Evolutionary conservation across 2,888 invertebrate genomes (phyloP).

Genomic region (Rambutsinella grinnellia): DNA sequence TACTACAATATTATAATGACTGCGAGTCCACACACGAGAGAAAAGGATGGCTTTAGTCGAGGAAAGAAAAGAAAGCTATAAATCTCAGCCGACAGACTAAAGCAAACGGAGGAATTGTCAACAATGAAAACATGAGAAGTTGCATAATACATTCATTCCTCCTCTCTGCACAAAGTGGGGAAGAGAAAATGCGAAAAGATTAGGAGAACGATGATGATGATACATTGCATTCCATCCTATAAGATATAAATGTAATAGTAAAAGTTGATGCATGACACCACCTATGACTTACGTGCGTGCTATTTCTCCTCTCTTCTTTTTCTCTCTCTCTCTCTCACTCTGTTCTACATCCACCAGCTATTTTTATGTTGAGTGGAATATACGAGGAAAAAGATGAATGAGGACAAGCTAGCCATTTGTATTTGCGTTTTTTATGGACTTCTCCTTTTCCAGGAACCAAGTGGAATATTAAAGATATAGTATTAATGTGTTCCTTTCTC

Average conservation of each 20-base stretch:
- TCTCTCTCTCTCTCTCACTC: constrained; percentile 11
- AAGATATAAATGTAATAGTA: no score
- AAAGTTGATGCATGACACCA: no score
- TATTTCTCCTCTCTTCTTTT: constrained; percentile 6
- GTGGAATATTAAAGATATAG: no score
- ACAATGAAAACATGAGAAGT: constrained; percentile 50
- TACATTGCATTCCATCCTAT: no score
- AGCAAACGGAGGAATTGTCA: constrained; percentile 29
- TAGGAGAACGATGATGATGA: no score
- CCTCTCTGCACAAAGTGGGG: no score
- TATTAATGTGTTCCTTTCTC: no score
- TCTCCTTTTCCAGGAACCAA: no score
- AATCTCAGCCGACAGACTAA: constrained; percentile 21
- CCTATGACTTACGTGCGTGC: no score
- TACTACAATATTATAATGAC: no score
- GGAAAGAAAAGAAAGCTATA: constrained; percentile 33
- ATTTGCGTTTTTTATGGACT: constrained; percentile 24
- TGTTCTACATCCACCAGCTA: constrained; percentile 14
- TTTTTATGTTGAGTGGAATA: constrained; percentile 16
- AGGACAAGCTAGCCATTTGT: constrained; percentile 45
- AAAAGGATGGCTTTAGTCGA: constrained; percentile 27
- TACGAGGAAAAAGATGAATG: constrained; percentile 41
- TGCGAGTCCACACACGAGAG: no score
- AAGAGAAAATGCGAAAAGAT: no score
- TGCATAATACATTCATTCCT: constrained; percentile 47